Percentiles rank a stretch among this genome's conserved stretches.
Evolutionary conservation across 2,888 invertebrate genomes (phyloP).

Genomic region (Abrostola triplasia): DNA sequence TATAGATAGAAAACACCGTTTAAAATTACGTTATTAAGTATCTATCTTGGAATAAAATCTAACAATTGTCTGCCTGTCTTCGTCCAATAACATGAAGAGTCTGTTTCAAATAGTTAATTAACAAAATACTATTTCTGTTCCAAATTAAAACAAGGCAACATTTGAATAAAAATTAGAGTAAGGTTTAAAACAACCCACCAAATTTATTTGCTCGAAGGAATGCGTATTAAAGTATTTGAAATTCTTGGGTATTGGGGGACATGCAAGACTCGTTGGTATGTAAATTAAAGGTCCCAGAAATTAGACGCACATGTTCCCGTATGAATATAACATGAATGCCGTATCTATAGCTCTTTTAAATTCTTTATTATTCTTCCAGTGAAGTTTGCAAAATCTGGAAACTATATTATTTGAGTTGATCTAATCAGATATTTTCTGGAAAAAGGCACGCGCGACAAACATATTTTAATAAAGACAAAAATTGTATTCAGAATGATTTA

Average conservation of each 20-base stretch:
- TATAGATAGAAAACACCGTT: too few species aligned
- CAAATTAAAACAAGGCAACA: conserved; percentile 26
- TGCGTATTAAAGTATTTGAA: conserved; percentile 30
- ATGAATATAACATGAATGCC: not conserved
- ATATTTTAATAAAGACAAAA: too few species aligned
- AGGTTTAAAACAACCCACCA: conserved; percentile 30
- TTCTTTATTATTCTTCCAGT: too few species aligned
- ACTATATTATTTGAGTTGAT: too few species aligned
- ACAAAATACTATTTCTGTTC: not conserved
- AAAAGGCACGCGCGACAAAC: too few species aligned
- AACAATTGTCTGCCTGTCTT: too few species aligned
- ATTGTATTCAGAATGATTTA: too few species aligned
- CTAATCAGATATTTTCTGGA: too few species aligned
- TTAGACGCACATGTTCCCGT: conserved; percentile 8
- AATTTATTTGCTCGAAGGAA: conserved; percentile 38
- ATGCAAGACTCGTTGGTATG: conserved; percentile 22
- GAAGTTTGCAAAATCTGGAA: too few species aligned
- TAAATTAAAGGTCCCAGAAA: conserved; percentile 24
- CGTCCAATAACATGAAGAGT: too few species aligned
- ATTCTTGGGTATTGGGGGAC: conserved; percentile 27
- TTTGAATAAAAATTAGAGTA: conserved; percentile 41
- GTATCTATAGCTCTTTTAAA: not conserved
- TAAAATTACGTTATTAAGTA: too few species aligned
- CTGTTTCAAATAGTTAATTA: not conserved
- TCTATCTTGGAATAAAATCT: too few species aligned